phyloP scores from a whole-genome alignment of 2,797 vertebrate species.

The Darevskia mixta region DNA sequence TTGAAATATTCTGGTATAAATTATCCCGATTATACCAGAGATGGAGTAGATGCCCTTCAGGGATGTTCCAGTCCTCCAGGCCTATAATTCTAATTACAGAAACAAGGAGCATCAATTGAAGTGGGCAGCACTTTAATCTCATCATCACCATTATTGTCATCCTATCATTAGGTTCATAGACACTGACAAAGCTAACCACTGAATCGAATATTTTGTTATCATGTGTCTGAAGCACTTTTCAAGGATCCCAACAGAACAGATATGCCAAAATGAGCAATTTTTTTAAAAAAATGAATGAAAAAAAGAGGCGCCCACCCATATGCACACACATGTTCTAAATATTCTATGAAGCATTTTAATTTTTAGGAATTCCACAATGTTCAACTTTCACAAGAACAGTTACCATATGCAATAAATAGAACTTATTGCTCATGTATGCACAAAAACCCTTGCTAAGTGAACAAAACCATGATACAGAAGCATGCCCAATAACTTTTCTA shows the following conservation, averaged over 20 bases:
- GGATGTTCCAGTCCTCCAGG: constrained; percentile 6
- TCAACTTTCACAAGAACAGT: constrained; percentile 34
- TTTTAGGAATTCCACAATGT: constrained; percentile 16
- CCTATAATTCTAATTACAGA: constrained; percentile 30
- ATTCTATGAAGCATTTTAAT: constrained; percentile 38
- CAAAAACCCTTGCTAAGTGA: constrained; percentile 52
- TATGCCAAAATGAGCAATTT: constrained; percentile 37
- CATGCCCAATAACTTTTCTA: constrained; percentile 35
- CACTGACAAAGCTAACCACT: constrained; percentile 27
- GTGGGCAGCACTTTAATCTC: constrained; percentile 47
- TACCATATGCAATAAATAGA: constrained; percentile 57
- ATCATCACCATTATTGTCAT: constrained; percentile 33
- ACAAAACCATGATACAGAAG: constrained; percentile 59
- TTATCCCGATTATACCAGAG: not conserved
- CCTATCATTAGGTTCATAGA: not conserved
- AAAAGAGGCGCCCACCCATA: not conserved
- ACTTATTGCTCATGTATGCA: constrained; percentile 47
- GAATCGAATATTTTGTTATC: constrained; percentile 40
- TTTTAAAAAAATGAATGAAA: constrained; percentile 27
- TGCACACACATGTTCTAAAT: not conserved
- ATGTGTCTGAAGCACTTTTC: constrained; percentile 51
- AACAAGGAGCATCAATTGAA: constrained; percentile 50
- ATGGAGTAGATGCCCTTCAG: constrained; percentile 7
- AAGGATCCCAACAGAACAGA: constrained; percentile 51
- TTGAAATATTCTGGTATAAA: constrained; percentile 4